Evolutionary conservation across 2,797 vertebrate species (phyloP), one percentile per base, ranked within the genome.

Genomic region (Gastrophryne carolinensis): DNA sequence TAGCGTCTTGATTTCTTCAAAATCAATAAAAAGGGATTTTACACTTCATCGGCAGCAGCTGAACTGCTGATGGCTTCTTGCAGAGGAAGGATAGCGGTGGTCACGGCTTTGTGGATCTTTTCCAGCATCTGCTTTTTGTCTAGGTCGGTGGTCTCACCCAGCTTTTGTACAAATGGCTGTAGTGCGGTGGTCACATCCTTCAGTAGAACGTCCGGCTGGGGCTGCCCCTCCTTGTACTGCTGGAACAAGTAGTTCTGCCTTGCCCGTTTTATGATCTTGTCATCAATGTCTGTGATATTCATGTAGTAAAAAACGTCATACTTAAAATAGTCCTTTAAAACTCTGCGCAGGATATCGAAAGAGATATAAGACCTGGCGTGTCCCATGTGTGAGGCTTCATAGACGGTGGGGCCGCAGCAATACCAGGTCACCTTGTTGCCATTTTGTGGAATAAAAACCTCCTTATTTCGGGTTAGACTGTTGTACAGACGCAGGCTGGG

Each of bases 361-460:
- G 97, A 98, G 72, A 99, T 98, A 83, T 99, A 98, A 15, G 97
- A 98, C 97, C 97, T 97, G 88, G 97, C 97, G 1, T 98, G 97
- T 53, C 97, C 97, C 97, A 98, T 99, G 89, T 99, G 97, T 3
- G 97, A 98, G 0, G 97, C 96, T 6, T 98, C 97, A 8, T 98
- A 99, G 29, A 99, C 97, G 0, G 97, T 99, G 0, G 97, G 97
- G 1, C 97, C 97, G 3, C 97, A 99, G 91, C 95, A 94, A 86
- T 99, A 98, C 97, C 97, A 98, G 0, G 91, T 90, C 2, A 99
- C 95, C 23, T 85, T 90, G 7, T 90, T 95, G 67, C 95, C 96
- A 44, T 90, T 89, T 85, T 97, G 96, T 49, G 97, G 96, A 54
- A 94, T 87, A 82, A 99, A 99, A 78, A 86, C 80, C 72, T 98